Conservation (phyloP, 2,888 invertebrate genomes). For the Schrankia costaestrigalis region DNA sequence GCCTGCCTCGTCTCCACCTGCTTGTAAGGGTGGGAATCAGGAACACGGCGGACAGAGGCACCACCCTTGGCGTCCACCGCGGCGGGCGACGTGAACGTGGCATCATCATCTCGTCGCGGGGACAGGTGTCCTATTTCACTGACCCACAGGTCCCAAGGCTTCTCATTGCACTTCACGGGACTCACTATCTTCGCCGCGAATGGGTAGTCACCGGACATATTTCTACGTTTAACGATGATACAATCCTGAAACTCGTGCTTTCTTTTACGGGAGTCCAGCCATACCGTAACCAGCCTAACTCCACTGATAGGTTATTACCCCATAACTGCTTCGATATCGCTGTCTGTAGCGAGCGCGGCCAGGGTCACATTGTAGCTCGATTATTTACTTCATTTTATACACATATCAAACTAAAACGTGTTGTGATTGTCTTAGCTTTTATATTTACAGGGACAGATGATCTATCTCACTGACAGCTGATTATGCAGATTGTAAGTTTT, state of each 20-base stretch:
- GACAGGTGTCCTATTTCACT: conserved; percentile 73
- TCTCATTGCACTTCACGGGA: conserved; percentile 73
- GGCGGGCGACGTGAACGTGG: conserved; percentile 52
- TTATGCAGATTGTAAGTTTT: conserved; percentile 81
- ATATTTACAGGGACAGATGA: conserved; percentile 81
- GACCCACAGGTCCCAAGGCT: conserved; percentile 77
- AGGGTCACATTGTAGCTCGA: conserved; percentile 64
- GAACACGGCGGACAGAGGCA: conserved; percentile 48
- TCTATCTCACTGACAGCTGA: conserved; percentile 81
- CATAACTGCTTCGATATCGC: conserved; percentile 60
- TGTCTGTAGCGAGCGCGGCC: conserved; percentile 48
- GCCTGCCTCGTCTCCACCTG: conserved; percentile 35
- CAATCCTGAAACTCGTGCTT: conserved; percentile 45
- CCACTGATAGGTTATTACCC: conserved; percentile 78
- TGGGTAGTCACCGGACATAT: conserved; percentile 71
- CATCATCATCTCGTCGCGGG: conserved; percentile 66
- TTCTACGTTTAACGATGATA: conserved; percentile 52
- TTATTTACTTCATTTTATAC: conserved; percentile 66
- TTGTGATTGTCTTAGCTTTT: conserved; percentile 77
- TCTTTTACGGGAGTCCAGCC: conserved; percentile 67
- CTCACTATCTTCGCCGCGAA: conserved; percentile 68
- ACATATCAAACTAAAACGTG: conserved; percentile 58
- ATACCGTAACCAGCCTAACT: conserved; percentile 63
- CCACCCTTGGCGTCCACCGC: conserved; percentile 53
- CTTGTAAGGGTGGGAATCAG: conserved; percentile 58